phyloP scores from a whole-genome alignment of 2,888 invertebrate species.

The Pomacea canaliculata region DNA sequence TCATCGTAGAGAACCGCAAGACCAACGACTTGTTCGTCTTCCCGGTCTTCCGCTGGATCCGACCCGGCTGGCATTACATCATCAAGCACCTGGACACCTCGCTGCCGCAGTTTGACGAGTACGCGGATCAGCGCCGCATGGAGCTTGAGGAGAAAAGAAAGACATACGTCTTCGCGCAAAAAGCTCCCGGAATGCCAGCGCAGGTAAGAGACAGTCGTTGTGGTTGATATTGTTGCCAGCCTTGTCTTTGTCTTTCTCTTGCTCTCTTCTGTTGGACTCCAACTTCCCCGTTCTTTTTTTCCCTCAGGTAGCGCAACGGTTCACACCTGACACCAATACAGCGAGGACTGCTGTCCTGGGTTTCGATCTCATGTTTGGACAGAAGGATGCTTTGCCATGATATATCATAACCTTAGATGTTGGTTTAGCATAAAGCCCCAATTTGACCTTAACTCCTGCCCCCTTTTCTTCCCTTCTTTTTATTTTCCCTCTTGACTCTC shows the following conservation, averaged over 20 bases:
- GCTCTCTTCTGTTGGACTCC: background rate
- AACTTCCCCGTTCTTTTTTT: background rate
- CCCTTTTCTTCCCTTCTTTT: too few relatives aligned
- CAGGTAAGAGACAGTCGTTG: slow-evolving; percentile 45
- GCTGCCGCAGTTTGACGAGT: slow-evolving; percentile 69
- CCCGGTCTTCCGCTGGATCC: slow-evolving; percentile 71
- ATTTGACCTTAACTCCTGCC: too few relatives aligned
- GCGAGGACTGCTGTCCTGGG: too few relatives aligned
- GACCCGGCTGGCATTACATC: slow-evolving; percentile 62
- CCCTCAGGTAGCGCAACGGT: background rate
- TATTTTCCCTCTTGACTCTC: too few relatives aligned
- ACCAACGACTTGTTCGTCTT: slow-evolving; percentile 58
- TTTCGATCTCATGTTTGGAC: too few relatives aligned
- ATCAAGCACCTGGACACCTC: slow-evolving; percentile 68
- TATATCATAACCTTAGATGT: too few relatives aligned
- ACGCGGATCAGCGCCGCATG: slow-evolving; percentile 63
- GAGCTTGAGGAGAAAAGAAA: slow-evolving; percentile 68
- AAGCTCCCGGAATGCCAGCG: slow-evolving; percentile 46
- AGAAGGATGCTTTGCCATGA: too few relatives aligned
- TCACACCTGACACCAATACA: too few relatives aligned
- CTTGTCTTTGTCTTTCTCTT: slow-evolving; percentile 14
- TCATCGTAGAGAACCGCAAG: slow-evolving; percentile 59
- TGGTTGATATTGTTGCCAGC: background rate
- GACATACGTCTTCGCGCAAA: slow-evolving; percentile 45
- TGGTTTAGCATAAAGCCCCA: too few relatives aligned